Conservation (phyloP, 2,888 invertebrate genomes). For the Melinaea marsaeus region DNA sequence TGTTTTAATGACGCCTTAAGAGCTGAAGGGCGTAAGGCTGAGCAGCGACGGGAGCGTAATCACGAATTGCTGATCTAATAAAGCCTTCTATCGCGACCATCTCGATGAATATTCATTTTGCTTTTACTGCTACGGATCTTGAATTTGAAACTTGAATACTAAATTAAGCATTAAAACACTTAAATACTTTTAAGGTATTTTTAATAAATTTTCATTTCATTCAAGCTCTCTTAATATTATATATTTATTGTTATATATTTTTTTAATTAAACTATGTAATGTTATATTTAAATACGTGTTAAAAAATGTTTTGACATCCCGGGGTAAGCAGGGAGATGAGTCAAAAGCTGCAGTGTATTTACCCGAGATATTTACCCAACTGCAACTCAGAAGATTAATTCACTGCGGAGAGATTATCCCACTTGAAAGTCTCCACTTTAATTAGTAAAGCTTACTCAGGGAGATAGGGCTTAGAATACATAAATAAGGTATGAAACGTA, state of each 20-base stretch:
- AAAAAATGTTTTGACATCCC: neutral
- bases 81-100: slow-evolving; percentile 29
- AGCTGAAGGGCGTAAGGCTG: neutral
- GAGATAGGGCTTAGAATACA: neutral
- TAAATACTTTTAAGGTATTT: neutral
- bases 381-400: slow-evolving; percentile 27
- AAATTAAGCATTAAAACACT: slow-evolving; percentile 23
- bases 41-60: slow-evolving; percentile 16
- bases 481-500: slow-evolving; percentile 1
- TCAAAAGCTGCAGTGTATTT: slow-evolving; percentile 18
- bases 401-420: slow-evolving; percentile 20
- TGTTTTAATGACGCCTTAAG: no score
- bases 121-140: slow-evolving; percentile 37
- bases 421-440: slow-evolving; percentile 16
- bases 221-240: neutral
- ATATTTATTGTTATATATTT: no score
- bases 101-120: slow-evolving; percentile 41
- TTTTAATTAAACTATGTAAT: neutral
- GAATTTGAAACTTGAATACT: slow-evolving; percentile 38
- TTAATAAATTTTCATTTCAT: neutral
- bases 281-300: neutral
- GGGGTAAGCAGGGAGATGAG: slow-evolving; percentile 9
- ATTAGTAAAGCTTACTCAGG: slow-evolving; percentile 24
- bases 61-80: slow-evolving; percentile 37
- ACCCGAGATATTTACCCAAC: slow-evolving; percentile 13